Base-by-base conservation (phyloP, 1,140 invertebrate species). In the Bicyclus anynana region DNA sequence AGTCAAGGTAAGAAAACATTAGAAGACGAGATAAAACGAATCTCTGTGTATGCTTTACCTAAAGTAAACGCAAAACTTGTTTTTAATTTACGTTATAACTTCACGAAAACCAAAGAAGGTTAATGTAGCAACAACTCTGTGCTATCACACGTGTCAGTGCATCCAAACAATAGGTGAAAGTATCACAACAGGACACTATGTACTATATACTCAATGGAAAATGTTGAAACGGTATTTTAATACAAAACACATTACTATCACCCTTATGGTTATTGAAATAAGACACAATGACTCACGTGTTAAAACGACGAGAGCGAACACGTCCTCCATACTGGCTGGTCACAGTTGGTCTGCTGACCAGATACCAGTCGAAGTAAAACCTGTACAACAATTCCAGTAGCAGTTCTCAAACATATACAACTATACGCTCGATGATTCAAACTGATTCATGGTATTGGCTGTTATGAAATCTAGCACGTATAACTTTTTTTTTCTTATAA, bases 221-320 rank as follows among this genome's bases (percentile, higher is more conserved):
- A 61, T 55, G 48, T 47, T 47, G 48, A 17, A 55, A 61, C 59
- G 59, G 59, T 60, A 61, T 55, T 50, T 59, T 48, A 10, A 33
- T 23, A 14, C 14, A 13, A 50, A 17, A 18, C 7, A 53, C 40
- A 50, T 20, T 49, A 50, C 7, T 51, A 44, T 17, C 16, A 18
- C 12, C 59, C 33, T 38, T 61, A 61, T 55, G 26, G 23, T 5
- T 14, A 18, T 10, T 26, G n/a, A 2, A 29, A 46, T 61, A 61
- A 55, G 53, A 44, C 48, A 62, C 54, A 60, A 51, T 54, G 44
- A 84, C 81, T 84, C 57, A 84, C 81, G 57, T 67, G 79, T 71
- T 79, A 82, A 65, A 80, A 81, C 69, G 70, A 82, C 58, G 81
- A 84, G 71, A 69, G 71, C 27, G 18, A 37, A 55, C 53, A 44